Conservation (phyloP, 1,140 invertebrate genomes). For the Eciton burchellii region DNA sequence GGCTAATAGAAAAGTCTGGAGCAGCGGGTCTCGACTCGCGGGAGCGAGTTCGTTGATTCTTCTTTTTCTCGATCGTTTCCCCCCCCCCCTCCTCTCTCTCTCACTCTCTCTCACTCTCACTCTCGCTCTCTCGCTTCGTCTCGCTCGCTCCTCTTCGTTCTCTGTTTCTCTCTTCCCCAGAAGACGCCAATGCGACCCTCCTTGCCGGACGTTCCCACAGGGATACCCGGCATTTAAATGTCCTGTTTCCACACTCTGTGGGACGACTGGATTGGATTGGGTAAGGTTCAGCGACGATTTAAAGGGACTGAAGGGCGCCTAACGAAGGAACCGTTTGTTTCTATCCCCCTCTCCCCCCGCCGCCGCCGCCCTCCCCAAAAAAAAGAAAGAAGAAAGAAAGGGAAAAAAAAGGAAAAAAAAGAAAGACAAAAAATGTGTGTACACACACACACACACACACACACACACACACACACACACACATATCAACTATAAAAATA, state of each 20-base stretch:
- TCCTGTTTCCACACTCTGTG: slow-evolving; percentile 64
- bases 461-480: too few relatives aligned
- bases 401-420: not conserved
- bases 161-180: slow-evolving; percentile 27
- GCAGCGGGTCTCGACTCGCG: slow-evolving; percentile 50
- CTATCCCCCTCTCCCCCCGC: too few relatives aligned
- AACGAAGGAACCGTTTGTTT: slow-evolving; percentile 33
- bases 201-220: slow-evolving; percentile 77
- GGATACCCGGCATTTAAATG: slow-evolving; percentile 77
- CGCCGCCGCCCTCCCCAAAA: too few relatives aligned
- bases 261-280: slow-evolving; percentile 43
- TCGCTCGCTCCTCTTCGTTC: slow-evolving; percentile 9
- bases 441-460: too few relatives aligned
- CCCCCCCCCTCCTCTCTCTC: slow-evolving; percentile 27
- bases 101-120: slow-evolving; percentile 9
- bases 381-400: too few relatives aligned
- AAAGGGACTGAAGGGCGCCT: slow-evolving; percentile 62
- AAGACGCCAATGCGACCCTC: slow-evolving; percentile 64
- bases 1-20: slow-evolving; percentile 60
- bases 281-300: slow-evolving; percentile 73
- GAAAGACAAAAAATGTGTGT: not conserved
- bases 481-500: too few relatives aligned
- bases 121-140: slow-evolving; percentile 16
- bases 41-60: slow-evolving; percentile 70
- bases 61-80: slow-evolving; percentile 31